A percentile compares a stretch with the other conserved stretches of the same genome.
These are phyloP conservation scores for Stegophylla sp. DNA, from an alignment of 2,888 invertebrate species.

Conservation along the genomic window DNA sequence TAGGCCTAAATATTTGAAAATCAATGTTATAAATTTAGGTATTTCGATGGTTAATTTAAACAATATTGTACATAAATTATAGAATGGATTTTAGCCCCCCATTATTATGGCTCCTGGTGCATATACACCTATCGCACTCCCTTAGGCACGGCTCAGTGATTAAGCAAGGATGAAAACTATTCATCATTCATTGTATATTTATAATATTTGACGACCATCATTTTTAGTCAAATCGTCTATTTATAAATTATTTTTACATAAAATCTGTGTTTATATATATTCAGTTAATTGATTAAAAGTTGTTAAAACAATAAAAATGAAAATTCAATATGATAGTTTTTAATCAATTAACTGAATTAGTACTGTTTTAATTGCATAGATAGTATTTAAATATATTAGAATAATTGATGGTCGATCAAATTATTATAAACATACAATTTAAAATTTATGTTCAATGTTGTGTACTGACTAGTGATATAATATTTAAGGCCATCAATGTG, in stretches of 20 bases:
- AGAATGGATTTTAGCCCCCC: too few species aligned
- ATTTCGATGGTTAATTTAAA: too few species aligned
- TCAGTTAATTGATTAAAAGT: neutral
- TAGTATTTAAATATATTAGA: neutral
- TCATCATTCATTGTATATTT: constrained; percentile 16
- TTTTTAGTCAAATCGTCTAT: constrained; percentile 10
- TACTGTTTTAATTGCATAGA: neutral
- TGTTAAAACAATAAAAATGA: neutral
- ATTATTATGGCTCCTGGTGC: too few species aligned
- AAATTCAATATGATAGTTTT: neutral
- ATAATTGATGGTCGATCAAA: constrained; percentile 27
- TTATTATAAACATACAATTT: neutral
- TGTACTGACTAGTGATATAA: constrained; percentile 53
- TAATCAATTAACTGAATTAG: neutral
- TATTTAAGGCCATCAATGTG: constrained; percentile 49
- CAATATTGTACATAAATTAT: too few species aligned
- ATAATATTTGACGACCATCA: neutral
- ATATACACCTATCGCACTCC: too few species aligned
- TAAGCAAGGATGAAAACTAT: neutral
- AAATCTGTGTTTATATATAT: neutral
- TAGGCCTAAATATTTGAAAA: too few species aligned
- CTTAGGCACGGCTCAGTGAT: too few species aligned
- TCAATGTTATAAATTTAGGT: too few species aligned
- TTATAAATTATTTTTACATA: neutral
- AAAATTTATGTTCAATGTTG: constrained; percentile 20